phyloP scores from a whole-genome alignment of 1,140 invertebrate species.

The Drosophila trapezifrons region DNA sequence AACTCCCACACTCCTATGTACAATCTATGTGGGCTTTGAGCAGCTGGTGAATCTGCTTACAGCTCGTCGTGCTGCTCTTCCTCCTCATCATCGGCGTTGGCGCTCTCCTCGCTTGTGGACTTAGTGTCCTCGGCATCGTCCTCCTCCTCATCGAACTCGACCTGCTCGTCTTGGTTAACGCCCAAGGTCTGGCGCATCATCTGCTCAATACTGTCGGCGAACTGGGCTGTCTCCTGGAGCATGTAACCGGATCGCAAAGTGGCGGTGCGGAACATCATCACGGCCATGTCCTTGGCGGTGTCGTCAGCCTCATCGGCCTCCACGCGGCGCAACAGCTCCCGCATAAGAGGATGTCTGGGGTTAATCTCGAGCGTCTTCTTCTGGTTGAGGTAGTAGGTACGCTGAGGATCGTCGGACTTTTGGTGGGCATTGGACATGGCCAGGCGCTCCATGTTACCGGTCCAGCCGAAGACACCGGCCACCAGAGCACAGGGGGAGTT shows the following conservation, averaged over 20 bases:
- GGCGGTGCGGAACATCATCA: constrained; percentile 96
- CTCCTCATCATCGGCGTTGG: constrained; percentile 70
- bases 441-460: constrained; percentile 99
- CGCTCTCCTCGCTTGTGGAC: constrained; percentile 55
- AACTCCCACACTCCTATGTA: constrained; percentile 44
- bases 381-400: constrained; percentile 96
- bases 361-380: constrained; percentile 99
- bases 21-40: constrained; percentile 34
- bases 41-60: constrained; percentile 37
- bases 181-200: constrained; percentile 93
- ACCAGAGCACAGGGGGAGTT: constrained; percentile 98
- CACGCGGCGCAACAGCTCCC: constrained; percentile 94
- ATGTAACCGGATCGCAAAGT: constrained; percentile 95
- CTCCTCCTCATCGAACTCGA: constrained; percentile 86
- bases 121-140: constrained; percentile 66
- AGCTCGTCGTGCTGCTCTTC: constrained; percentile 80
- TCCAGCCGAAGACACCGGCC: constrained; percentile 98
- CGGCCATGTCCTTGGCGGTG: constrained; percentile 93
- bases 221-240: constrained; percentile 93
- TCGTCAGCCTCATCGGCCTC: constrained; percentile 91
- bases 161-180: constrained; percentile 90
- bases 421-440: constrained; percentile 98
- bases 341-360: constrained; percentile 97
- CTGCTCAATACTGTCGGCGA: constrained; percentile 94
- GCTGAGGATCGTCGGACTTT: constrained; percentile 96